Conservation (phyloP, 2,113 vertebrate species). For the Charina bottae region DNA sequence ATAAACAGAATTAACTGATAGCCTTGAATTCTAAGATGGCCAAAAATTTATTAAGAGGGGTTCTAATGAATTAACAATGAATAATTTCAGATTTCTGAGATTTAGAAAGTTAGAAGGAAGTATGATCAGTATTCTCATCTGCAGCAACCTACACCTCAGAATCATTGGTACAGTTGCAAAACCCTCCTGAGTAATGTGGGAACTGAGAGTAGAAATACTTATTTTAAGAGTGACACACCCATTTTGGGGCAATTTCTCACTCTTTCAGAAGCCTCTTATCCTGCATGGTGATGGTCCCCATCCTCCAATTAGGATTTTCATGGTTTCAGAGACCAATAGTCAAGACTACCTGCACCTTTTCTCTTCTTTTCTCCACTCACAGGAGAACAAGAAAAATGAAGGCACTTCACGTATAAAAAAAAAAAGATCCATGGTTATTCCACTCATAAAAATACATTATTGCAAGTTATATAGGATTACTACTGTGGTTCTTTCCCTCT, state of each 20-base stretch:
- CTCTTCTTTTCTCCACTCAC: background rate
- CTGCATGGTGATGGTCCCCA: background rate
- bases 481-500: background rate
- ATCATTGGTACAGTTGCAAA: background rate
- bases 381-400: background rate
- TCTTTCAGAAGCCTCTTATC: background rate
- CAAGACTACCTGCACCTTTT: background rate
- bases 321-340: background rate
- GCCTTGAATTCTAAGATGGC: background rate
- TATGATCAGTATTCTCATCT: background rate
- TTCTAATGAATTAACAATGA: background rate
- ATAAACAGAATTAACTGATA: background rate
- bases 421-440: background rate
- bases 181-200: background rate
- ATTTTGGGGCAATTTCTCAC: background rate
- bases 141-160: background rate
- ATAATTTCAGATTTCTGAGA: background rate
- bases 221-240: background rate
- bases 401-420: background rate
- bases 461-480: background rate
- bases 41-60: background rate
- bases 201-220: background rate
- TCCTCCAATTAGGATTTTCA: background rate
- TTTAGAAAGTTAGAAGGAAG: background rate
- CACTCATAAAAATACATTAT: background rate